phyloP scores from a whole-genome alignment of 2,113 vertebrate genomes.

The Podarcis cretensis region DNA sequence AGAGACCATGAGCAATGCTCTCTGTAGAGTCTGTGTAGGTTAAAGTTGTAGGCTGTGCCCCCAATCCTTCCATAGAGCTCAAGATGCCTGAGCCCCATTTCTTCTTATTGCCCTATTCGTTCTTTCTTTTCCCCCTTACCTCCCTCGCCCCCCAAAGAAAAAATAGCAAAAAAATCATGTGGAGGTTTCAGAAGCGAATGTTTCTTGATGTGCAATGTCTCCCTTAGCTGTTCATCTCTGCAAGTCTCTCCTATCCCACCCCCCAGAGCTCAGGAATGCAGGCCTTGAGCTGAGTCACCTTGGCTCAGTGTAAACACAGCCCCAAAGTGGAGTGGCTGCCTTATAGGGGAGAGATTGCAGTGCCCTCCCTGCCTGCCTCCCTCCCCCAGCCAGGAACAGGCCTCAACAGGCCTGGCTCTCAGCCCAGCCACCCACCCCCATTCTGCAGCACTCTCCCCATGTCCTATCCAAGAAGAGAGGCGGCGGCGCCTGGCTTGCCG shows the following conservation, averaged over 20 bases:
- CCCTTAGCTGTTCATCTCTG: background rate
- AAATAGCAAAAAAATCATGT: background rate
- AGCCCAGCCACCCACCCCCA: background rate
- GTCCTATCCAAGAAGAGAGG: background rate
- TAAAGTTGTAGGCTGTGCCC: background rate
- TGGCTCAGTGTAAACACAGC: conserved; percentile 34
- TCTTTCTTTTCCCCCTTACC: background rate
- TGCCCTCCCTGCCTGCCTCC: conserved; percentile 9
- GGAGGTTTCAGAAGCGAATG: background rate
- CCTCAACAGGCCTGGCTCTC: conserved; percentile 1
- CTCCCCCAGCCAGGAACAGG: conserved; percentile 9
- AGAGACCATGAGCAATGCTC: background rate
- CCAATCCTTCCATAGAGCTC: background rate
- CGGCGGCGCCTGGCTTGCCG: background rate
- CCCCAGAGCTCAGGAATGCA: conserved; percentile 13
- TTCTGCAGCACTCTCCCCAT: background rate
- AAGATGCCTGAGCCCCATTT: background rate
- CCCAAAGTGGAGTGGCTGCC: conserved; percentile 31
- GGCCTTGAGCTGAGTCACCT: conserved; percentile 41
- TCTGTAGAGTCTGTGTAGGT: background rate
- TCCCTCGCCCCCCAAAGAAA: too few relatives aligned
- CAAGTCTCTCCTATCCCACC: background rate
- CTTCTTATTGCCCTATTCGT: background rate
- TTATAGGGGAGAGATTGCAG: conserved; percentile 39
- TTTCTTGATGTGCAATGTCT: background rate